Conservation (phyloP, 2,888 invertebrate species). For the Lycophotia porphyrea region DNA sequence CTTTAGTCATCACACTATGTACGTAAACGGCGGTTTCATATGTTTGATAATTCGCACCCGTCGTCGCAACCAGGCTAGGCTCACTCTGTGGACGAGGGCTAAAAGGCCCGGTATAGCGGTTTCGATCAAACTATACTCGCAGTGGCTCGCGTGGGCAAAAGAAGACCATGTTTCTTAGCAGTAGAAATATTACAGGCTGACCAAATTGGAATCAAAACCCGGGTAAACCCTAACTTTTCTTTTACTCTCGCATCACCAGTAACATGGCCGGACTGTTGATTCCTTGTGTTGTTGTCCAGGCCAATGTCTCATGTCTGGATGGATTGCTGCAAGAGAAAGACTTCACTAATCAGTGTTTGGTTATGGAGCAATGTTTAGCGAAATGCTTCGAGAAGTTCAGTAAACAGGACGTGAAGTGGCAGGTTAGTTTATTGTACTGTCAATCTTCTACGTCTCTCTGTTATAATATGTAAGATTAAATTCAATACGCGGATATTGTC, state of each 20-base stretch:
- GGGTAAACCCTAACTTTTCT: not conserved
- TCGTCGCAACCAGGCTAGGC: too few relatives aligned
- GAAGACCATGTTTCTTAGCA: not conserved
- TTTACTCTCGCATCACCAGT: not conserved
- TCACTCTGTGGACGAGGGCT: too few relatives aligned
- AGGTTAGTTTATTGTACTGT: constrained; percentile 69
- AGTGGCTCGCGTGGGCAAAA: not conserved
- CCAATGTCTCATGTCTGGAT: constrained; percentile 75
- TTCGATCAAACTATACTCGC: not conserved
- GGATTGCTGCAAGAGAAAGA: constrained; percentile 76
- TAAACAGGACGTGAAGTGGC: constrained; percentile 80
- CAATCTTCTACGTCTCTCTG: not conserved
- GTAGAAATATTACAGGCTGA: not conserved
- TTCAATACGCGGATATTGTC: not conserved
- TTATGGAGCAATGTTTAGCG: constrained; percentile 74
- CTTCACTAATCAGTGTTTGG: constrained; percentile 69
- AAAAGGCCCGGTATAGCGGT: too few relatives aligned
- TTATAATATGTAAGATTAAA: not conserved
- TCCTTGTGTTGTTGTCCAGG: constrained; percentile 66
- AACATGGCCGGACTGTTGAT: not conserved
- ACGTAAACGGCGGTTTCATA: too few relatives aligned
- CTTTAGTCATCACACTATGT: too few relatives aligned
- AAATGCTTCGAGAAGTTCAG: constrained; percentile 80
- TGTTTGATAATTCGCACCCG: too few relatives aligned
- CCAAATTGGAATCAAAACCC: too few relatives aligned